Base-by-base conservation (phyloP, 2,888 invertebrate species). In the Parthenolecanium corni region DNA sequence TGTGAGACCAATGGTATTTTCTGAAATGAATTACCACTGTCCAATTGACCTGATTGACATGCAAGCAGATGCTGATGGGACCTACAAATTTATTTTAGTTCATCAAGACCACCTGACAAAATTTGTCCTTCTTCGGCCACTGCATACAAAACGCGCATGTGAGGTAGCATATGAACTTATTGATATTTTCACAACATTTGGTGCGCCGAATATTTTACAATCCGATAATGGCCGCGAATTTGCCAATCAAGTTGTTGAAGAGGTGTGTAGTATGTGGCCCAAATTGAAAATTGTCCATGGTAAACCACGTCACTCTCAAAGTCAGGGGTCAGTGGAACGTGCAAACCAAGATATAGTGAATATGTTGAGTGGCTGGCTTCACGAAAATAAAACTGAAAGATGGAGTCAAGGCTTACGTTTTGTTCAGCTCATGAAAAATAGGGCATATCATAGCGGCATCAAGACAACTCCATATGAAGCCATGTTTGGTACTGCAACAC, bases 361-460 rank as follows among this genome's bases (percentile, higher is more conserved):
- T 49, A 73, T 73, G 70, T 24, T 72, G 4, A 53, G 23, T 11
- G 47, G 64, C 18, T 75, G 74, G 74, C 66, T 75, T 70, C 65
- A 68, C 42, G 68, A 69, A 42, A 72, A 73, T 49, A 67, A 70
- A 16, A 70, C 69, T 4, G 69, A 53, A 38, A 71, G 72, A 63
- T 76, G 74, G 75, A 71, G 70, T n/a, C 70, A 74, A 67, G 74
- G 74, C 14, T 66, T 74, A 57, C 56, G 67, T 40, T 74, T 73
- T 67, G 68, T 74, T 24, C 74, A 74, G 66, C 68, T 73, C 58
- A 72, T 70, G 71, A 75, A 75, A 69, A 75, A 75, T 65, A 67
- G 68, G 67, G 70, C 71, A 18, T 66, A 68, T 66, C 72, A 74
- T 66, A 25, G 67, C 52, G 73, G 71, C 46, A 74, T 74, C 52